Percentiles rank a stretch among this genome's conserved stretches.
These are phyloP conservation scores for Castor canadensis DNA, from an alignment of 2,113 vertebrate species.

Conservation along the genomic window DNA sequence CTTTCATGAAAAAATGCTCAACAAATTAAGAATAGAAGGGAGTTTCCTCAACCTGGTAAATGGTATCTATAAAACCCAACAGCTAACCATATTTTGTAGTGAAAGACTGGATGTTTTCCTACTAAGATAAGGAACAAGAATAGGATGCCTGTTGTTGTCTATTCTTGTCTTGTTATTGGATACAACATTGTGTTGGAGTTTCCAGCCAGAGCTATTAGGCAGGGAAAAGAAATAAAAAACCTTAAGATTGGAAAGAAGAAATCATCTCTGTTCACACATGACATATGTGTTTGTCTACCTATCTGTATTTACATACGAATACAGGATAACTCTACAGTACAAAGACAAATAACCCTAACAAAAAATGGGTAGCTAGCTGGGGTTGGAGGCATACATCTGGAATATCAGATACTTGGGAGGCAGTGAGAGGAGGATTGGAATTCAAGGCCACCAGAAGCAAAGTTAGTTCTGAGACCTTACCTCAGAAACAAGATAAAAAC, in stretches of 20 bases:
- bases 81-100: background rate
- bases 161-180: background rate
- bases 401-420: too few species aligned
- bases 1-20: constrained; percentile 42
- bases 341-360: background rate
- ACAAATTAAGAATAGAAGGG: background rate
- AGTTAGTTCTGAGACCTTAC: too few species aligned
- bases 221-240: background rate
- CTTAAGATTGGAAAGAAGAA: background rate
- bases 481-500: background rate
- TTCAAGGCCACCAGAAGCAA: too few species aligned
- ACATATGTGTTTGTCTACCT: background rate
- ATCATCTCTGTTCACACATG: background rate
- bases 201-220: background rate
- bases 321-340: background rate
- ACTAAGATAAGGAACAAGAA: background rate
- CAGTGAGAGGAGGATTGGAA: too few species aligned
- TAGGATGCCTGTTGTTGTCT: background rate
- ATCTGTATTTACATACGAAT: background rate
- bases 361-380: too few species aligned
- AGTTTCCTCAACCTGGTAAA: background rate
- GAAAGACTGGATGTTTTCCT: background rate
- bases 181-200: background rate
- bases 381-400: too few species aligned
- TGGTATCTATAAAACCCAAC: background rate